Evolutionary conservation across 2,888 invertebrate species (phyloP).

Genomic region (Amphiduros pacificus): DNA sequence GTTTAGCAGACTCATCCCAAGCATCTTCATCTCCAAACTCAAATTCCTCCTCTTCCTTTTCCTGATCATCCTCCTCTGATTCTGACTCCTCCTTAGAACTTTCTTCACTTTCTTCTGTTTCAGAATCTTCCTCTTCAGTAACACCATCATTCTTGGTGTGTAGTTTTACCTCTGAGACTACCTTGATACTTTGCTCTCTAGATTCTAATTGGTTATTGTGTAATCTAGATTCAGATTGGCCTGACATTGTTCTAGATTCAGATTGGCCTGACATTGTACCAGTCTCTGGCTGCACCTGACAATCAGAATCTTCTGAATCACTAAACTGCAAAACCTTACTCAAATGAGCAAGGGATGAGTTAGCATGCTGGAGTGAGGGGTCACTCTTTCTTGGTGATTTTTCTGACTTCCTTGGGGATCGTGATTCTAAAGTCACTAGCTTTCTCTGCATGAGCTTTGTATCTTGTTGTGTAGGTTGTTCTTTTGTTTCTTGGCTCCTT

Average conservation of each 20-base stretch:
- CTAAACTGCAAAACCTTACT: constrained; percentile 7
- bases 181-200: no score
- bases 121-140: no score
- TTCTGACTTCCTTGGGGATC: background rate
- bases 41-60: background rate
- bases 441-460: constrained; percentile 2
- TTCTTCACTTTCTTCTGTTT: no score
- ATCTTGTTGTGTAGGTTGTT: background rate
- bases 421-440: background rate
- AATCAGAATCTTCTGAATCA: constrained; percentile 10
- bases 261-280: no score
- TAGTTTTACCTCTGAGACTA: no score
- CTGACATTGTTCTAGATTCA: no score
- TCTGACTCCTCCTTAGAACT: no score
- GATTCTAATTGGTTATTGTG: no score
- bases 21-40: constrained; percentile 25
- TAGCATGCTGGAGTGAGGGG: constrained; percentile 5
- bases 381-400: background rate
- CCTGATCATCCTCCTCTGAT: background rate
- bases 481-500: background rate
- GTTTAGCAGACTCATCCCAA: constrained; percentile 24
- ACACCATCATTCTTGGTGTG: no score
- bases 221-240: no score
- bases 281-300: no score
- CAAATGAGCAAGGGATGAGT: no score